Base-by-base conservation (phyloP, 2,888 invertebrate genomes). In the Tupiocoris notatus region DNA sequence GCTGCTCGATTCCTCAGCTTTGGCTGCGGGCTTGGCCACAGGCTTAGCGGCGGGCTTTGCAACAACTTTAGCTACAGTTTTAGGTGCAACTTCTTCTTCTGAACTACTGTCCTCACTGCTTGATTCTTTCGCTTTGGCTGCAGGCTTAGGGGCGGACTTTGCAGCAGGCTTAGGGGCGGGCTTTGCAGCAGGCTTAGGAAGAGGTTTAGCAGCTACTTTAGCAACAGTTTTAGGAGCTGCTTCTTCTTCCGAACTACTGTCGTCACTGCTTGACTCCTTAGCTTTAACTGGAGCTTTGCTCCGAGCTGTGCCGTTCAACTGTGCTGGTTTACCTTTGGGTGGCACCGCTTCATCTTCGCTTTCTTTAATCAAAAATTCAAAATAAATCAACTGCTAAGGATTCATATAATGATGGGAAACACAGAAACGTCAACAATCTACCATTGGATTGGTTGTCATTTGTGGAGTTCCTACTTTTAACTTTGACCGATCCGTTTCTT, bases 281-380 rank as follows among this genome's bases (percentile, higher is more conserved):
- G 65, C 18, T 20, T 61, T 61, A 24, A 59, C 61, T 6, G 9
- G 6, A 21, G 25, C 24, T 18, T 70, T 70, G 24, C 9, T 61
- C 20, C 23, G 25, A 56, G 61, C 66, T 23, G 63, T 73, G 61
- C 81, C 82, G 74, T 78, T 77, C 18, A 78, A 73, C 61, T 77
- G 71, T 59, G 65, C 63, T 76, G 57, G 67, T 68, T 74, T 76
- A n/a, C 24, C 67, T 9, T n/a, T 18, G 66, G 76, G 62, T 77
- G 81, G 81, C 62, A 81, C 81, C 12, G 81, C 70, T 78, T 82
- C 82, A 66, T 83, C 83, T 67, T 83, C 83, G 21, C 81, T 81
- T 71, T 79, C 80, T 80, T 16, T 18, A 73, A 71, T n/a, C 17
- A 16, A 59, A 24, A 17, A 57, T n/a, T n/a, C n/a, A n/a, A n/a